phyloP scores from a whole-genome alignment of 2,797 vertebrate genomes.

The Melanogrammus aeglefinus region DNA sequence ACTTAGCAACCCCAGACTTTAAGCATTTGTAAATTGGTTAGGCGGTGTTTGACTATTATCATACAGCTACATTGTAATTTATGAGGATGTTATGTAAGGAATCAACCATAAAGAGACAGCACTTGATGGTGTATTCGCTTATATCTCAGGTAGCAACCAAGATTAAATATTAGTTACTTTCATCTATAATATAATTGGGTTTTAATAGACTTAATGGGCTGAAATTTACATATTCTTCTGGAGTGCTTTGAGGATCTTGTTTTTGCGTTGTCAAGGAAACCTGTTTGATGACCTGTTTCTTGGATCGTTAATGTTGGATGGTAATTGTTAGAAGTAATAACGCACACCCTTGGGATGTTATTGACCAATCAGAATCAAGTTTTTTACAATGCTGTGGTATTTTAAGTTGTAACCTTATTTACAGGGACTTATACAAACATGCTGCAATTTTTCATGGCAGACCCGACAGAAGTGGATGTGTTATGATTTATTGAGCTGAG shows the following conservation, averaged over 20 bases:
- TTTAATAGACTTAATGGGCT: neutral
- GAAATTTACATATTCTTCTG: neutral
- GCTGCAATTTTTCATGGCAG: slow-evolving; percentile 34
- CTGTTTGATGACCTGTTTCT: neutral
- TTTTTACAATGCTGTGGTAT: too few relatives aligned
- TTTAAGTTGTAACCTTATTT: neutral
- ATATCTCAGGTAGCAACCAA: neutral
- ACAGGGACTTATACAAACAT: neutral
- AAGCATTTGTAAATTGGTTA: too few relatives aligned
- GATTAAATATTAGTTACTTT: neutral
- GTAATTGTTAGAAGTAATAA: neutral
- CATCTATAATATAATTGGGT: neutral
- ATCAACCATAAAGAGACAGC: neutral
- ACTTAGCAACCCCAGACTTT: too few relatives aligned
- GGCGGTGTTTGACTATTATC: neutral
- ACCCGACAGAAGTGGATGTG: slow-evolving; percentile 63
- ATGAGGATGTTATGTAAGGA: neutral
- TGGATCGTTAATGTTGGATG: neutral
- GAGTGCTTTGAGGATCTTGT: neutral
- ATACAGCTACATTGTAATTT: neutral
- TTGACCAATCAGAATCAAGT: neutral
- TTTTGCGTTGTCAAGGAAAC: neutral
- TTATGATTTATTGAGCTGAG: slow-evolving; percentile 77
- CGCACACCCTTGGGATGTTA: neutral
- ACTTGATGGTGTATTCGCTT: neutral